Evolutionary conservation across 2,113 vertebrate genomes (phyloP).

Genomic region (Chrysemys picta): DNA sequence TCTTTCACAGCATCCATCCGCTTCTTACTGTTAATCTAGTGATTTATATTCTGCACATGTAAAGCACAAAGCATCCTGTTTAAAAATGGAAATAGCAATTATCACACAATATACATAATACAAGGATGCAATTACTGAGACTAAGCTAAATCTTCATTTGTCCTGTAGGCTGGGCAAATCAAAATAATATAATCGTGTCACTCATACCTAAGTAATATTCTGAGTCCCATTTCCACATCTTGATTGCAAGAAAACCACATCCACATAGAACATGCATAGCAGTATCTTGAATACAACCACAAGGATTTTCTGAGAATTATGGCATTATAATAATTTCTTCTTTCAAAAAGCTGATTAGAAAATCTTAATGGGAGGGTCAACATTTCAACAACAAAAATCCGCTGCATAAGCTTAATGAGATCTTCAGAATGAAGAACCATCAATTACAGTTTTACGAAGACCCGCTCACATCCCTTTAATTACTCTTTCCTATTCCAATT

Average conservation of each 20-base stretch:
- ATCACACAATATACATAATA: constrained; percentile 47
- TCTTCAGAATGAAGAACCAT: constrained; percentile 62
- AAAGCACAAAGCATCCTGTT: neutral
- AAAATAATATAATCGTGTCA: neutral
- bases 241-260: constrained; percentile 23
- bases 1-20: constrained; percentile 32
- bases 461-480: constrained; percentile 69
- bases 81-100: constrained; percentile 33
- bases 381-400: constrained; percentile 63
- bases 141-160: constrained; percentile 20
- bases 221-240: constrained; percentile 6
- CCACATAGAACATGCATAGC: neutral
- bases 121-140: constrained; percentile 37
- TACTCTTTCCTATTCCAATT: constrained; percentile 74
- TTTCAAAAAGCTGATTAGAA: constrained; percentile 71
- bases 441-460: constrained; percentile 69
- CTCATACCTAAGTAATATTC: constrained; percentile 25
- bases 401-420: constrained; percentile 72
- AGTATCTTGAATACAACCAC: constrained; percentile 24
- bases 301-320: constrained; percentile 31
- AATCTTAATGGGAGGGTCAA: constrained; percentile 67
- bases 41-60: constrained; percentile 48
- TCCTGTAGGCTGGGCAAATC: neutral
- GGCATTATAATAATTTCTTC: constrained; percentile 59
- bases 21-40: constrained; percentile 44